Evolutionary conservation across 2,888 invertebrate species (phyloP).

Genomic region (Metellina segmentata): DNA sequence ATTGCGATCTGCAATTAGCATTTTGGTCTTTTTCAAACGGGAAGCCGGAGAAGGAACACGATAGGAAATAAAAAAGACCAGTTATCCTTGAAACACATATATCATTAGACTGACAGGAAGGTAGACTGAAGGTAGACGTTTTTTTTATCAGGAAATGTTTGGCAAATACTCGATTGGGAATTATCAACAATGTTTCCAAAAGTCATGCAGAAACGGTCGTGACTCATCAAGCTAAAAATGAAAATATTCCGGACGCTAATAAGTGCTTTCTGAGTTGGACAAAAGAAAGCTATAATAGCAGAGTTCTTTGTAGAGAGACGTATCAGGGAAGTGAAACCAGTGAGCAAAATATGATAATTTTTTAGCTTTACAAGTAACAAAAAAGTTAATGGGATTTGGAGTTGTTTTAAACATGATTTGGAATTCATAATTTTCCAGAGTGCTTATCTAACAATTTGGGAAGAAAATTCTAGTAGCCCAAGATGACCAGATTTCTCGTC

Average conservation of each 20-base stretch:
- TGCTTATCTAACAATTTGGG: too few relatives aligned
- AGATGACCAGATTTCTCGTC: too few relatives aligned
- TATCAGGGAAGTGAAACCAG: too few relatives aligned
- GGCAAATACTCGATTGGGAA: neutral
- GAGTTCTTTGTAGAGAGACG: too few relatives aligned
- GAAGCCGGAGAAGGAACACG: neutral
- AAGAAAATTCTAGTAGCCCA: too few relatives aligned
- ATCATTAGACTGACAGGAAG: neutral
- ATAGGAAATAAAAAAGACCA: neutral
- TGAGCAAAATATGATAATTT: too few relatives aligned
- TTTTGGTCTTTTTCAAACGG: neutral
- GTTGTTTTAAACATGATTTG: too few relatives aligned
- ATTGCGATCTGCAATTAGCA: neutral
- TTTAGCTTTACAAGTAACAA: too few relatives aligned
- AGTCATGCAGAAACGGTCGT: neutral
- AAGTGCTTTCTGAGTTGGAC: neutral
- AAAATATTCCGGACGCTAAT: neutral
- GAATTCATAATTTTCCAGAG: too few relatives aligned
- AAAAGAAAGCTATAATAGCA: neutral
- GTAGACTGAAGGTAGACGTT: neutral
- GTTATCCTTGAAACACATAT: neutral
- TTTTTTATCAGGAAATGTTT: neutral
- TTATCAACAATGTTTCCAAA: neutral
- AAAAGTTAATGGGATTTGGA: too few relatives aligned
- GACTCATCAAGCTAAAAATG: neutral